Base-by-base conservation (phyloP, 2,113 vertebrate genomes). In the Osmerus mordax region DNA sequence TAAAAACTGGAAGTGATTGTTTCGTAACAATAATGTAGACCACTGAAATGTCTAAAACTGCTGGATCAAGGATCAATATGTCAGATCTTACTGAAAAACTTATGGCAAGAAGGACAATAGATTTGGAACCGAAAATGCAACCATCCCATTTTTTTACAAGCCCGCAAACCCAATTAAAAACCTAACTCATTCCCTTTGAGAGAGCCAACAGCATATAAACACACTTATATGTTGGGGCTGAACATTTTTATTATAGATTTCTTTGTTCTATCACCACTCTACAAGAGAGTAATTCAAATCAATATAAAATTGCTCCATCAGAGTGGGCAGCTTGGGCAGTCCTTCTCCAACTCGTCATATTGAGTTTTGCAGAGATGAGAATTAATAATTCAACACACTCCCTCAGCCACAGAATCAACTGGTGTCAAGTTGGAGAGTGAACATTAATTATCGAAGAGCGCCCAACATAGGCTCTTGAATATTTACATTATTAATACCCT, bases 401-500 rank as follows among this genome's bases (percentile, higher is more conserved):
- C 83, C 87, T 88, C 88, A 87, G 86, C 82, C 83, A 84, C 83
- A 89, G 82, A 91, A 90, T 86, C 87, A 91, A 89, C 87, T 76
- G 84, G 88, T 91, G 90, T 91, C 89, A 90, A 88, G 87, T 89
- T 89, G 77, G 79, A 91, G 83, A 86, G 85, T 78, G 83, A 81
- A 83, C 87, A 91, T 91, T 89, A 91, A 90, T 90, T 91, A 92
- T 91, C 88, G 71, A 90, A 71, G 77, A 89, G 88, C 81, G 84
- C 84, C 84, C 85, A 86, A 89, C 85, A 81, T 80, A 47, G 83
- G 82, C 87, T 83, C 70, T 83, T 77, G 81, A 78, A 81, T 79
- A 76, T 87, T 76, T 89, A 85, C 82, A 89, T 90, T 87, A 90
- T 92, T 92, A 87, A 90, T 88, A 81, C 75, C 84, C 77, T 78